phyloP scores from a whole-genome alignment of 2,888 invertebrate species.

The Euzetes globulus region DNA sequence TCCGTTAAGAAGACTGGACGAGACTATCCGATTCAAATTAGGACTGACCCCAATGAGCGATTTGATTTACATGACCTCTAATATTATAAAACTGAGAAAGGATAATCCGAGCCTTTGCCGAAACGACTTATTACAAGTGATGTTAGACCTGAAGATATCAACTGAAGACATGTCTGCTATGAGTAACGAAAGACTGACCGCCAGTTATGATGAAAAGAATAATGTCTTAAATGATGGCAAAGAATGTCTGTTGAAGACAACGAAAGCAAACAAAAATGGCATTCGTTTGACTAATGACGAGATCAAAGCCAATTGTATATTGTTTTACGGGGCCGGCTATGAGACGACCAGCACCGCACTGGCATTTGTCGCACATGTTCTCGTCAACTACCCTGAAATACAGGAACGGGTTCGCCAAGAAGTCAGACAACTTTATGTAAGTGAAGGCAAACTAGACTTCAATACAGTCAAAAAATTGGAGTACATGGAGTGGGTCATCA shows the following conservation, averaged over 20 bases:
- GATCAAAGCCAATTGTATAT: slow-evolving; percentile 31
- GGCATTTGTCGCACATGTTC: slow-evolving; percentile 38
- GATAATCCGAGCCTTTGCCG: neutral
- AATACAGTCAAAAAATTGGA: slow-evolving; percentile 37
- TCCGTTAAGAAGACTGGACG: slow-evolving; percentile 11
- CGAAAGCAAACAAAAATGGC: neutral
- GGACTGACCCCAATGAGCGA: neutral
- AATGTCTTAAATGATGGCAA: neutral
- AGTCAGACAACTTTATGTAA: slow-evolving; percentile 28
- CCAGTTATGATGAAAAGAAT: neutral
- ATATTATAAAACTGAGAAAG: slow-evolving; percentile 16
- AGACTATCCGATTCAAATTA: neutral
- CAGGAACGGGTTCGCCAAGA: slow-evolving; percentile 39
- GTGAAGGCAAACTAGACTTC: slow-evolving; percentile 38
- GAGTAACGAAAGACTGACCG: neutral
- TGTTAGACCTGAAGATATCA: slow-evolving; percentile 30
- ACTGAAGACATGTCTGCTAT: neutral
- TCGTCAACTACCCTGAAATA: slow-evolving; percentile 37
- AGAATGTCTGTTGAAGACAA: neutral
- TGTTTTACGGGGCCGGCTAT: slow-evolving; percentile 37
- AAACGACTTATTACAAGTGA: slow-evolving; percentile 35
- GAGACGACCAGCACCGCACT: slow-evolving; percentile 41
- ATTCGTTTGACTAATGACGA: slow-evolving; percentile 33
- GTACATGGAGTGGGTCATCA: slow-evolving; percentile 39
- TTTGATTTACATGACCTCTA: neutral